Base-by-base conservation (phyloP, 2,888 invertebrate species). In the Leucoptera coffeella region DNA sequence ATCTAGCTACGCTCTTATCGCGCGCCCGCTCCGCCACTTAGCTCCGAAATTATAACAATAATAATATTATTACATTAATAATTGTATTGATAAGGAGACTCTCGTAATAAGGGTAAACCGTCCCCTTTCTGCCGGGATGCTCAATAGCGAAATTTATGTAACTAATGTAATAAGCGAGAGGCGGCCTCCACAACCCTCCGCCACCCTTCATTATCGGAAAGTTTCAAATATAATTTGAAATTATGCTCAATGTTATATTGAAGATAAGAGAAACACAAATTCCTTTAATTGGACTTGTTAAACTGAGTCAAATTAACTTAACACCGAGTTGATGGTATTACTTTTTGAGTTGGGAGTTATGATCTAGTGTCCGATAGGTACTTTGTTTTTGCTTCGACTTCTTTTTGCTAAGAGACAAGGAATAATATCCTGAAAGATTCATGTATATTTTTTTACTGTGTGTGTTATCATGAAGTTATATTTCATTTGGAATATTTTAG, bases 251-350 rank as follows among this genome's bases (percentile, higher is more conserved):
- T 67, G 67, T 69, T 69, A 69, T 67, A 69, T 67, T 67, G 69
- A 64, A 69, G 69, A 69, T 69, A 69, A 69, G 67, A 67, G 69
- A 67, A 69, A 69, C 67, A 69, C 69, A 69, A 69, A 69, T 69
- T 69, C 67, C 69, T 69, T 69, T 69, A 69, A 69, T 69, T 69
- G 69, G 69, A 67, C 67, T 69, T 69, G 69, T 67, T 69, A 69
- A 67, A 69, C 65, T 69, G 67, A 67, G 64, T 67, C 65, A 67
- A 69, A 69, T 69, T 67, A 69, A 69, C 67, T 69, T 69, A 69
- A 69, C 67, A 67, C 67, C 53, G 59, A 67, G 56, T 67, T 65
- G 67, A 69, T 67, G 67, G 64, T 65, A 67, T 67, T 69, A 67
- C 67, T 69, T 69, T 65, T 51, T 55, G 52, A 67, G 65, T 67